Base-by-base conservation (phyloP, 2,888 invertebrate genomes). In the Epirrita christyi region DNA sequence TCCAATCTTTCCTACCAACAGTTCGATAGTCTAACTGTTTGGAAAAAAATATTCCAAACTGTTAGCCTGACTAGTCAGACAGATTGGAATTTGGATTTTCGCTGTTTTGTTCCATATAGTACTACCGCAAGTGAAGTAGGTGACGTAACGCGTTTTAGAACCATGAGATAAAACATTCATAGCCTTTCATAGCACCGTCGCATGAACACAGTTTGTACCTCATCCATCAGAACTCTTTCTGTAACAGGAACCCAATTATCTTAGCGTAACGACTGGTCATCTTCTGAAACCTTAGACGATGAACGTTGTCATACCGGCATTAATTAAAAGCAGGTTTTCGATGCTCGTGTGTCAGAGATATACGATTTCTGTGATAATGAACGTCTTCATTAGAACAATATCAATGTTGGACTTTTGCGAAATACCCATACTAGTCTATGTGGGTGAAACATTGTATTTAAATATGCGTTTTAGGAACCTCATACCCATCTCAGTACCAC, bases 211-310 rank as follows among this genome's bases (percentile, higher is more conserved):
- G 49, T 41, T 45, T 29, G 8, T 55, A 64, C 65, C 58, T 62
- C 59, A 73, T 67, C 67, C 63, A 69, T 71, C 67, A 72, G 71
- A 61, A 66, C 73, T 75, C 73, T 78, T 80, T 78, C 75, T 70
- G 81, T 73, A 82, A 86, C 75, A 54, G 62, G 84, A 86, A 62
- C 67, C 85, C 87, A 86, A 86, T 86, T 87, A 85, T 76, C 75
- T 75, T 67, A 57, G 69, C 73, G 40, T 59, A 64, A 56, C 62
- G 65, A 66, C 68, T 83, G 85, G 83, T 81, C 85, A 87, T 85
- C 85, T 82, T 83, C 67, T 85, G 85, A 81, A 83, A 83, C 80
- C 76, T 75, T 78, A 85, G 60, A 51, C 70, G 68, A 63, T 61
- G 70, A 73, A 79, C 71, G 70, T 70, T 73, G 64, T 75, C 76